These are phyloP conservation scores for Parasteatoda lunata DNA, from an alignment of 2,888 invertebrate species.

Conservation along the genomic window DNA sequence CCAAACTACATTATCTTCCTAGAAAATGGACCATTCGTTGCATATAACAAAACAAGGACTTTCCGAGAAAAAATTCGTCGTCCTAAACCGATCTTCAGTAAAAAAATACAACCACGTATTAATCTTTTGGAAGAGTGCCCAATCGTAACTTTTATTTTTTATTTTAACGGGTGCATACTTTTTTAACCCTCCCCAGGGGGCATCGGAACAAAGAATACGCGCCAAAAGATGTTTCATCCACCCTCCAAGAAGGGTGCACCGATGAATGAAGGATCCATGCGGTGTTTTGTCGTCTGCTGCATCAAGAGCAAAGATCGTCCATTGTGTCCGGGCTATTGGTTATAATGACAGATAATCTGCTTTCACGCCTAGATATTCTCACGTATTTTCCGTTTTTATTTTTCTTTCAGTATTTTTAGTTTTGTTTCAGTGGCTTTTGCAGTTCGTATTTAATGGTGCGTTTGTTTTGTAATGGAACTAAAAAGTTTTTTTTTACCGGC, in stretches of 20 bases:
- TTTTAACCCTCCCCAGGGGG: conserved; percentile 40
- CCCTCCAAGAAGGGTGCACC: conserved; percentile 32
- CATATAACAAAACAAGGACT: conserved; percentile 24
- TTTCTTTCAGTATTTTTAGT: conserved; percentile 15
- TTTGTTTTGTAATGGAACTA: conserved; percentile 40
- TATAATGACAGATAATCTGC: conserved; percentile 58
- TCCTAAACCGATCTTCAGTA: conserved; percentile 26
- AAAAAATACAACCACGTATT: conserved; percentile 43
- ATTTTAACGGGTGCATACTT: conserved; percentile 3
- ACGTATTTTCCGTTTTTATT: conserved; percentile 15
- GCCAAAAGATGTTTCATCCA: conserved; percentile 42
- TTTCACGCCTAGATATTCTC: conserved; percentile 47
- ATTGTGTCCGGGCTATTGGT: conserved; percentile 58
- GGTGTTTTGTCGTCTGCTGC: conserved; percentile 46
- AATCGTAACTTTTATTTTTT: conserved; percentile 28
- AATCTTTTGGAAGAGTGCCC: conserved; percentile 61
- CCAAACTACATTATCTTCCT: background rate
- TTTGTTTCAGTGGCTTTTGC: conserved; percentile 8
- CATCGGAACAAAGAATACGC: conserved; percentile 27
- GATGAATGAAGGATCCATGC: conserved; percentile 48
- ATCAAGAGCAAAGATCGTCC: conserved; percentile 34
- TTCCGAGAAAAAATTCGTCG: conserved; percentile 1
- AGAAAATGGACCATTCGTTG: conserved; percentile 35
- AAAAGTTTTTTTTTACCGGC: background rate
- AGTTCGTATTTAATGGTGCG: conserved; percentile 52